phyloP scores from a whole-genome alignment of 2,888 invertebrate species.

The Metalampra italica region DNA sequence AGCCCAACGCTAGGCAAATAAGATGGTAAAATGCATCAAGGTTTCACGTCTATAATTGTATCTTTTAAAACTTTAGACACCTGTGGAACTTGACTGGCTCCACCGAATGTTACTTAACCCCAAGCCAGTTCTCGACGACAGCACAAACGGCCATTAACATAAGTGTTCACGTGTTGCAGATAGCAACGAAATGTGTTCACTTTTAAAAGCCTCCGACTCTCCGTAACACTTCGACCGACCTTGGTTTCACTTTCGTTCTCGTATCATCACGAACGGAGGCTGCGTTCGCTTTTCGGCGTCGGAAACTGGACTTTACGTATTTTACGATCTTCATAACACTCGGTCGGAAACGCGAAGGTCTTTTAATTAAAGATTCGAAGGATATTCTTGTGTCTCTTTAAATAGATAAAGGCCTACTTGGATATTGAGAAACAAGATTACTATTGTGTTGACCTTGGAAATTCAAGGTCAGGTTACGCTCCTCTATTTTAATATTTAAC shows the following conservation, averaged over 20 bases:
- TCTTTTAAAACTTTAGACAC: neutral
- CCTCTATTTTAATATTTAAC: neutral
- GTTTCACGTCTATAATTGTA: too few species aligned
- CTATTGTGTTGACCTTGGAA: neutral
- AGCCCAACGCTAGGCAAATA: too few species aligned
- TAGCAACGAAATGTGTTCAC: conserved; percentile 30
- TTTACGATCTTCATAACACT: neutral
- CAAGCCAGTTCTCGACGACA: conserved; percentile 23
- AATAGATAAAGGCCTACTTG: too few species aligned
- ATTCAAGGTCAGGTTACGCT: neutral
- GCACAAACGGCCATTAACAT: conserved; percentile 25
- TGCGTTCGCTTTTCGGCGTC: neutral
- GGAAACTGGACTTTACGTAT: neutral
- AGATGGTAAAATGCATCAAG: too few species aligned
- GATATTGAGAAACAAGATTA: too few species aligned
- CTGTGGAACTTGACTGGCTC: neutral
- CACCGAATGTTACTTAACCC: conserved; percentile 28
- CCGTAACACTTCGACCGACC: conserved; percentile 21
- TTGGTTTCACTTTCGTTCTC: conserved; percentile 61
- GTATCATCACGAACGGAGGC: conserved; percentile 22
- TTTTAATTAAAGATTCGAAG: too few species aligned
- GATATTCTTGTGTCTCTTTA: too few species aligned
- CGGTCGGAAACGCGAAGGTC: too few species aligned
- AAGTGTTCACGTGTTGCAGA: conserved; percentile 26
- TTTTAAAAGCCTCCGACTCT: conserved; percentile 9